Conservation (phyloP, 2,113 vertebrate species). For the Mesoclemmys tuberculata region DNA sequence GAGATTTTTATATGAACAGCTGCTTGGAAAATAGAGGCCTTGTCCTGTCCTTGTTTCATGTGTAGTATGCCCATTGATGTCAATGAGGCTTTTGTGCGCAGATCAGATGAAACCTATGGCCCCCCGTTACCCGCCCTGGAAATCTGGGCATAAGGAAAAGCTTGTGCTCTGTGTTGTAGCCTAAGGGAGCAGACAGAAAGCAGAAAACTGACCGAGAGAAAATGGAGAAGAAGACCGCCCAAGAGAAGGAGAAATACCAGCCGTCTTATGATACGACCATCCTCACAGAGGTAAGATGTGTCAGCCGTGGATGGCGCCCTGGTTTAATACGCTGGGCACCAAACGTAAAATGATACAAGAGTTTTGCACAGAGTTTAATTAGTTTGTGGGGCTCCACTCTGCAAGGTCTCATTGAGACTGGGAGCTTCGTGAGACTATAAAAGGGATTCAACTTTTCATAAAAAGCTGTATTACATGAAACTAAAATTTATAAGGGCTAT, state of each 20-base stretch:
- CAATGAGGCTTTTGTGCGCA: constrained; percentile 27
- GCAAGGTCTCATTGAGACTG: not conserved
- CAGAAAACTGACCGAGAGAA: constrained; percentile 96
- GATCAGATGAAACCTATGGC: constrained; percentile 13
- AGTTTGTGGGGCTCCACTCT: not conserved
- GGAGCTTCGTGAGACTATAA: not conserved
- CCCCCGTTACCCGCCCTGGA: constrained; percentile 22
- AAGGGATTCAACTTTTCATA: not conserved
- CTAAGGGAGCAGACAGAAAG: constrained; percentile 96
- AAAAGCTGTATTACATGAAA: not conserved
- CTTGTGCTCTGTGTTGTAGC: constrained; percentile 79
- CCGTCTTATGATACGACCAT: constrained; percentile 90
- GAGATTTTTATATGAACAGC: not conserved
- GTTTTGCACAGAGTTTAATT: not conserved
- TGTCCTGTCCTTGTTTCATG: not conserved
- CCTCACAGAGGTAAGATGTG: constrained; percentile 87
- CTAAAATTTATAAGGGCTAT: not conserved
- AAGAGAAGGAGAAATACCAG: constrained; percentile 95
- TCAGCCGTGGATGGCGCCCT: not conserved
- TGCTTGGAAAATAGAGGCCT: constrained; percentile 1
- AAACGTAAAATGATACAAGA: not conserved
- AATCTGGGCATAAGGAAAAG: constrained; percentile 42
- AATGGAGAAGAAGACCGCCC: constrained; percentile 89
- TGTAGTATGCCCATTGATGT: not conserved
- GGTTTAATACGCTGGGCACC: not conserved